A percentile compares a stretch with the other conserved stretches of the same genome.
phyloP scores from a whole-genome alignment of 2,888 invertebrate genomes.

The Rhabditophanes sp. region DNA sequence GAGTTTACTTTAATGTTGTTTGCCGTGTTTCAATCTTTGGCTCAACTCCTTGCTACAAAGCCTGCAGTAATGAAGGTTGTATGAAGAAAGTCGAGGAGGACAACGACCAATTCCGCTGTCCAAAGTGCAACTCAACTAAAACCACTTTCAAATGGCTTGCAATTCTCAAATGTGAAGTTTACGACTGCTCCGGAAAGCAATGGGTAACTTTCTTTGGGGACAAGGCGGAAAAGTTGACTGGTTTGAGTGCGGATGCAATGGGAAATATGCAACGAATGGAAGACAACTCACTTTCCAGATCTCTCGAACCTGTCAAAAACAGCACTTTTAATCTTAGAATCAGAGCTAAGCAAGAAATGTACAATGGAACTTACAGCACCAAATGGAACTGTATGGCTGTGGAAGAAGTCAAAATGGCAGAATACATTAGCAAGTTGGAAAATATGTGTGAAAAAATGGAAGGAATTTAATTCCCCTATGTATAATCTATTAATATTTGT shows the following conservation, averaged over 20 bases:
- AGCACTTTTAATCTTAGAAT: slow-evolving; percentile 66
- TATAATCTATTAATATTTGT: neutral
- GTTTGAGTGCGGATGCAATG: slow-evolving; percentile 58
- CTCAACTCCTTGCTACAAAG: slow-evolving; percentile 45
- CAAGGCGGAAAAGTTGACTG: slow-evolving; percentile 61
- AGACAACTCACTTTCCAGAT: slow-evolving; percentile 9
- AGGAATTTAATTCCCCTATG: too few relatives aligned
- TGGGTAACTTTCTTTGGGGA: slow-evolving; percentile 78
- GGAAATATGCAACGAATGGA: slow-evolving; percentile 56
- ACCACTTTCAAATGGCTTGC: slow-evolving; percentile 57
- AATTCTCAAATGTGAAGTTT: slow-evolving; percentile 52
- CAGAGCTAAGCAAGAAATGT: slow-evolving; percentile 73
- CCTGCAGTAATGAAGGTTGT: slow-evolving; percentile 73
- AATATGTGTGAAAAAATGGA: neutral
- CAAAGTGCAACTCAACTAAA: slow-evolving; percentile 74
- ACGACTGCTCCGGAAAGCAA: slow-evolving; percentile 69
- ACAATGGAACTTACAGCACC: slow-evolving; percentile 52
- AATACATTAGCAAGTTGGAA: slow-evolving; percentile 1
- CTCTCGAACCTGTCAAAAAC: slow-evolving; percentile 60
- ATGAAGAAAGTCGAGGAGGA: slow-evolving; percentile 85
- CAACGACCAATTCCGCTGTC: slow-evolving; percentile 77
- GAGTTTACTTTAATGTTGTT: too few relatives aligned
- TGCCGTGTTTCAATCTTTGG: too few relatives aligned
- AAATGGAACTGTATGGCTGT: slow-evolving; percentile 2
- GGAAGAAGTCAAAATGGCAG: neutral